phyloP scores from a whole-genome alignment of 2,888 invertebrate genomes.

The Ophion ellenae region DNA sequence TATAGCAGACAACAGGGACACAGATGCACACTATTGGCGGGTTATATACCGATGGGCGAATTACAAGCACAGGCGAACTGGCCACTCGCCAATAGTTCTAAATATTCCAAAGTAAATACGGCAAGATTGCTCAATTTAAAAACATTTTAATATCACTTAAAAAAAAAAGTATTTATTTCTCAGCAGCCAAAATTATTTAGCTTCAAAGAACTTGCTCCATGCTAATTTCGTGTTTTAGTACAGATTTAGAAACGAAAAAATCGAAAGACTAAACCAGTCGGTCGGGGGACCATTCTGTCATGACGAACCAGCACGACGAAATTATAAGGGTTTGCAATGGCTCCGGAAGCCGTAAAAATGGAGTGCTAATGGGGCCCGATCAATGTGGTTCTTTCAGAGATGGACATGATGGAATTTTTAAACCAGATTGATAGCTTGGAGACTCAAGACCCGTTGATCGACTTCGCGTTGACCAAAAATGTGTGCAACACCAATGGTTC shows the following conservation, averaged over 20 bases:
- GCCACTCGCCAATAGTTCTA: no score
- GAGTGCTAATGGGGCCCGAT: constrained; percentile 34
- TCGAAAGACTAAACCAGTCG: background rate
- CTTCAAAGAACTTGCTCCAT: no score
- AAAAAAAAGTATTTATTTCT: no score
- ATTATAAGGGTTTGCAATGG: background rate
- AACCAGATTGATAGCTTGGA: background rate
- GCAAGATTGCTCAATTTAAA: no score
- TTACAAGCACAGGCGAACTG: no score
- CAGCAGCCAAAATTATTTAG: no score
- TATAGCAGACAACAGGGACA: constrained; percentile 3
- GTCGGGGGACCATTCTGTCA: no score
- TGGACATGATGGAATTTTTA: background rate
- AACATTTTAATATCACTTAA: no score
- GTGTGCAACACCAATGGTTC: background rate
- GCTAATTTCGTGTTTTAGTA: no score
- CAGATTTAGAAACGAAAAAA: background rate
- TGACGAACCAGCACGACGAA: background rate
- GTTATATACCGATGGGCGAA: no score
- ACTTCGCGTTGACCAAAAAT: background rate
- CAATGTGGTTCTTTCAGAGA: constrained; percentile 49
- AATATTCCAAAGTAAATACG: no score
- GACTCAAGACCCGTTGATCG: background rate
- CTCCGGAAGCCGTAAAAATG: constrained; percentile 36
- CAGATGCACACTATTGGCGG: background rate